Percentiles rank a stretch among this genome's conserved stretches.
These are phyloP conservation scores for Triplophysa dalaica DNA, from an alignment of 2,113 vertebrate genomes.

Conservation along the genomic window DNA sequence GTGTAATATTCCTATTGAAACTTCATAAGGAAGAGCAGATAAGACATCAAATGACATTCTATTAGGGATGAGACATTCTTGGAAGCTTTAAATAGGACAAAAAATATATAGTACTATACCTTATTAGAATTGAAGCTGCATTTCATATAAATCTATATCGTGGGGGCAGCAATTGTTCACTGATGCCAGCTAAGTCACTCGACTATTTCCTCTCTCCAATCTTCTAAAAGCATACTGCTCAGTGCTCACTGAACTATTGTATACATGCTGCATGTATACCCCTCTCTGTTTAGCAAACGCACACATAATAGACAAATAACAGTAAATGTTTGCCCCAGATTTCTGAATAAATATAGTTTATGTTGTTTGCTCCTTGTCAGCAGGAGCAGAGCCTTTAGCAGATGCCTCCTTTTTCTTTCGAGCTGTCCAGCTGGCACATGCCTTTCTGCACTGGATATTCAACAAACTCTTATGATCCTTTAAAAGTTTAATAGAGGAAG, in stretches of 20 bases:
- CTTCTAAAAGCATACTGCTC: constrained; percentile 12
- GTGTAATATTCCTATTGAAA: too few species aligned
- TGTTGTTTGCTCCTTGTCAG: background rate
- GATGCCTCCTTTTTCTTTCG: background rate
- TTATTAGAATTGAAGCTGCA: constrained; percentile 2
- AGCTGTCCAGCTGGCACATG: background rate
- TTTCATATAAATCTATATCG: constrained; percentile 23
- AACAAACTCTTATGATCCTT: background rate
- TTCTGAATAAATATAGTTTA: background rate
- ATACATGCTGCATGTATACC: constrained; percentile 1
- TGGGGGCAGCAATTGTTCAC: constrained; percentile 18
- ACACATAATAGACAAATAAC: constrained; percentile 11
- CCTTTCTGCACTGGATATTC: background rate
- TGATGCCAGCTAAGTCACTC: constrained; percentile 43
- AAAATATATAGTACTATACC: background rate
- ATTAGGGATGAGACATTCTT: too few species aligned
- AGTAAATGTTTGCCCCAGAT: background rate
- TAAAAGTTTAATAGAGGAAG: background rate
- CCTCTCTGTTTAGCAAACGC: background rate
- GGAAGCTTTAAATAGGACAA: too few species aligned
- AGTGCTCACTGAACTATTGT: constrained; percentile 8
- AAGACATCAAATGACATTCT: too few species aligned
- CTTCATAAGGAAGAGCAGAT: too few species aligned
- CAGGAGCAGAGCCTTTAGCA: background rate
- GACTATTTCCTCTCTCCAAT: constrained; percentile 1